Percentiles rank a stretch among this genome's conserved stretches.
Evolutionary conservation across 1,140 invertebrate genomes (phyloP).

Genomic region (Platyscapa corneri): DNA sequence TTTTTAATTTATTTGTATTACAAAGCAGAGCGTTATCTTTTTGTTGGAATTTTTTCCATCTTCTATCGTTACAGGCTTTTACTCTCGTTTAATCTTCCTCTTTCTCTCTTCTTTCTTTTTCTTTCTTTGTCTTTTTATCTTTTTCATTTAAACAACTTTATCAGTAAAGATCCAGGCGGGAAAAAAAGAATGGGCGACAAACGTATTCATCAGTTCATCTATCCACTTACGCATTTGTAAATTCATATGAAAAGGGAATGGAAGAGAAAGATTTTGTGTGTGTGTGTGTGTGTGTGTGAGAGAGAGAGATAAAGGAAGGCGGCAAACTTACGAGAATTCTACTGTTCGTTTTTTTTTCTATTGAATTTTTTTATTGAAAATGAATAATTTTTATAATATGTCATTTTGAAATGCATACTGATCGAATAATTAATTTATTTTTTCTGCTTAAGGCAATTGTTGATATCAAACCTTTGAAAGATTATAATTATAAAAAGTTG

Average conservation of each 20-base stretch:
- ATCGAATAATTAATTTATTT: background rate
- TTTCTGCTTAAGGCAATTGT: too few relatives aligned
- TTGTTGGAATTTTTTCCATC: background rate
- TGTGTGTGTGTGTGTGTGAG: too few relatives aligned
- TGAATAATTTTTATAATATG: conserved; percentile 15
- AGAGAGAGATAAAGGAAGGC: too few relatives aligned
- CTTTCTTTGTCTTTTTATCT: background rate
- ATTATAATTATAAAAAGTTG: background rate
- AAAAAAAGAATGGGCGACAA: background rate
- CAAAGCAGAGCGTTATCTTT: background rate
- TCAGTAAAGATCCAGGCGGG: background rate
- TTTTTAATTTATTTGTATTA: background rate
- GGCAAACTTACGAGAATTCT: too few relatives aligned
- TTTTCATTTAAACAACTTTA: background rate
- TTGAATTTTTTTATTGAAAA: background rate
- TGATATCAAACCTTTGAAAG: too few relatives aligned
- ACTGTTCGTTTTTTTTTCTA: too few relatives aligned
- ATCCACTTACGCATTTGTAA: background rate
- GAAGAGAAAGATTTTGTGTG: background rate
- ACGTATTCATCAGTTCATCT: background rate
- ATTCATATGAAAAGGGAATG: background rate
- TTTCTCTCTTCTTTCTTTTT: background rate
- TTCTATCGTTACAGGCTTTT: too few relatives aligned
- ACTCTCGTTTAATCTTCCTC: too few relatives aligned
- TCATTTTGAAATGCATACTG: conserved; percentile 4